Conservation (phyloP, 2,113 vertebrate genomes). For the Podarcis raffonei region DNA sequence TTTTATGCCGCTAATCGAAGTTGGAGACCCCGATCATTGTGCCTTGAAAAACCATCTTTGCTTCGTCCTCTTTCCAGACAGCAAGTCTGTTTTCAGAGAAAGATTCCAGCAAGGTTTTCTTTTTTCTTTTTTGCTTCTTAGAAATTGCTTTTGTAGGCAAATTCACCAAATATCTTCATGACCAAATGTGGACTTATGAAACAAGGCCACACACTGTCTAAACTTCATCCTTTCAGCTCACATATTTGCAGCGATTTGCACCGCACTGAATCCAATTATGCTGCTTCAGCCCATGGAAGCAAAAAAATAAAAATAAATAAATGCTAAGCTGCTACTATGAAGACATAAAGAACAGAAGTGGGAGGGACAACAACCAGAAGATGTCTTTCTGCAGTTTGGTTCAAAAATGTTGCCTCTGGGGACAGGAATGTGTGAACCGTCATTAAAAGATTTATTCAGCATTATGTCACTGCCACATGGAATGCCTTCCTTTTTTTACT, state of each 20-base stretch:
- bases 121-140: background rate
- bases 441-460: background rate
- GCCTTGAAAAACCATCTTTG: background rate
- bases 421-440: fast-evolving
- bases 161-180: slow-evolving; percentile 54
- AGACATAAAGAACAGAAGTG: slow-evolving; percentile 11
- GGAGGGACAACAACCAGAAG: background rate
- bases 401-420: background rate
- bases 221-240: slow-evolving; percentile 60
- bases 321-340: slow-evolving; percentile 12
- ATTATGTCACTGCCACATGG: background rate
- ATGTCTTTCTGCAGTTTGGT: fast-evolving
- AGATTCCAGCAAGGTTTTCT: slow-evolving; percentile 21
- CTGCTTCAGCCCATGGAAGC: slow-evolving; percentile 28
- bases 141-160: slow-evolving; percentile 44
- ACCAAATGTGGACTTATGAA: slow-evolving; percentile 62
- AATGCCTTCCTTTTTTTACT: background rate
- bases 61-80: background rate
- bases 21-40: background rate
- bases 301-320: background rate
- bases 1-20: fast-evolving
- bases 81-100: slow-evolving; percentile 41
- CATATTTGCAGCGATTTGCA: slow-evolving; percentile 64
- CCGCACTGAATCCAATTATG: slow-evolving; percentile 60
- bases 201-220: slow-evolving; percentile 43